Evolutionary conservation across 2,888 invertebrate genomes (phyloP).

Genomic region (Catocala nupta): DNA sequence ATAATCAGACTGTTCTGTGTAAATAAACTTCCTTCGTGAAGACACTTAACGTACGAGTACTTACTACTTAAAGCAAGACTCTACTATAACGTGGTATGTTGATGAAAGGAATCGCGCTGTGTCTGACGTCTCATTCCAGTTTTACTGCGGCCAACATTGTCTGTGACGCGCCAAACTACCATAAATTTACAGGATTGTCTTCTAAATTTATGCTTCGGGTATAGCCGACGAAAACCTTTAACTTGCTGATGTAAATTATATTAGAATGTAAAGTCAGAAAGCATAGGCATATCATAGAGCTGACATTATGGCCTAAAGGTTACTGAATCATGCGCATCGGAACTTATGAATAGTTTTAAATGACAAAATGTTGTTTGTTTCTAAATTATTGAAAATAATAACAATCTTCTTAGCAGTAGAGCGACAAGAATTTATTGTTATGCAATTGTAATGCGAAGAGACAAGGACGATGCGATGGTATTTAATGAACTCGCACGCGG

Average conservation of each 20-base stretch:
- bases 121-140: constrained; percentile 65
- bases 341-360: too few species aligned
- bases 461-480: too few species aligned
- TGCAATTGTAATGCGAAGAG: too few species aligned
- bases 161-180: constrained; percentile 51
- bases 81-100: constrained; percentile 55
- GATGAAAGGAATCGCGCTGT: constrained; percentile 57
- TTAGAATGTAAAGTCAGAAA: constrained; percentile 38
- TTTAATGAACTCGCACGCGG: constrained; percentile 10
- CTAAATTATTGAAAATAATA: too few species aligned
- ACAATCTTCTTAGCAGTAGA: too few species aligned
- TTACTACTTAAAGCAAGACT: constrained; percentile 52
- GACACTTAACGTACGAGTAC: constrained; percentile 56
- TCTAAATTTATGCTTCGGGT: constrained; percentile 68
- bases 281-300: neutral
- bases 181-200: constrained; percentile 7
- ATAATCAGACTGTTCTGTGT: constrained; percentile 60
- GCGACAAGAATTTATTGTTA: too few species aligned
- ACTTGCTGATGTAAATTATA: constrained; percentile 50
- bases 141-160: constrained; percentile 70
- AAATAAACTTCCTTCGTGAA: constrained; percentile 59
- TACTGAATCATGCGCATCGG: too few species aligned
- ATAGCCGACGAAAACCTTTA: constrained; percentile 41
- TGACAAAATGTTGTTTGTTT: too few species aligned
- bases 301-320: too few species aligned